A percentile compares a stretch with the other conserved stretches of the same genome.
Conservation (phyloP, 1,140 invertebrate genomes). For the Drosophila asahinai region DNA sequence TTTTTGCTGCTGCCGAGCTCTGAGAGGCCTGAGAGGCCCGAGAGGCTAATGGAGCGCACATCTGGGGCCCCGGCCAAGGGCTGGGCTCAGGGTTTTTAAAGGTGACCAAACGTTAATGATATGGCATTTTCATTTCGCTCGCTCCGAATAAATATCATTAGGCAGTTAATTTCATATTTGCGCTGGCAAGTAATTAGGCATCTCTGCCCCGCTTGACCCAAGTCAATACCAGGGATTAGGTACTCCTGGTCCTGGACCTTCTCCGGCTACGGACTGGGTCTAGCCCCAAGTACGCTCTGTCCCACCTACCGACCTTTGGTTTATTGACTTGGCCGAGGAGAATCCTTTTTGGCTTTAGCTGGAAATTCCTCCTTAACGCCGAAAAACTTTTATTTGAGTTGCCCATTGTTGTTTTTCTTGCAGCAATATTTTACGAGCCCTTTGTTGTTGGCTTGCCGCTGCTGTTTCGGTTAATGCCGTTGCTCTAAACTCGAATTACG, state of each 20-base stretch:
- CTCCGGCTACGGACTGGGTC: not conserved
- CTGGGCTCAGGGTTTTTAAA: not conserved
- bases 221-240: slow-evolving; percentile 16
- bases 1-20: slow-evolving; percentile 25
- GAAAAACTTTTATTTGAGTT: slow-evolving; percentile 68
- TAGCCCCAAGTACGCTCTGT: not conserved
- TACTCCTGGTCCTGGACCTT: not conserved
- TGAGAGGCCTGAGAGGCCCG: not conserved
- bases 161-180: slow-evolving; percentile 50
- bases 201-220: not conserved
- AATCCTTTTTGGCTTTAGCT: slow-evolving; percentile 54
- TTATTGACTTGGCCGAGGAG: slow-evolving; percentile 60
- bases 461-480: slow-evolving; percentile 7
- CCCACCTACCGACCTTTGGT: slow-evolving; percentile 13
- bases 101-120: slow-evolving; percentile 22
- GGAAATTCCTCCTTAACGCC: slow-evolving; percentile 35
- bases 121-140: slow-evolving; percentile 41
- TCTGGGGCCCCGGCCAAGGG: slow-evolving; percentile 12
- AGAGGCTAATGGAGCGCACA: slow-evolving; percentile 43
- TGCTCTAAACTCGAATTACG: slow-evolving; percentile 57
- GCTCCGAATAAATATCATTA: slow-evolving; percentile 44
- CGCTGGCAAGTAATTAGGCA: slow-evolving; percentile 40
- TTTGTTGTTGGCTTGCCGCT: slow-evolving; percentile 9
- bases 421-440: slow-evolving; percentile 56
- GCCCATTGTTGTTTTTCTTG: slow-evolving; percentile 37